Evolutionary conservation across 2,888 invertebrate genomes (phyloP).

Genomic region (Tuberolachnus salignus): DNA sequence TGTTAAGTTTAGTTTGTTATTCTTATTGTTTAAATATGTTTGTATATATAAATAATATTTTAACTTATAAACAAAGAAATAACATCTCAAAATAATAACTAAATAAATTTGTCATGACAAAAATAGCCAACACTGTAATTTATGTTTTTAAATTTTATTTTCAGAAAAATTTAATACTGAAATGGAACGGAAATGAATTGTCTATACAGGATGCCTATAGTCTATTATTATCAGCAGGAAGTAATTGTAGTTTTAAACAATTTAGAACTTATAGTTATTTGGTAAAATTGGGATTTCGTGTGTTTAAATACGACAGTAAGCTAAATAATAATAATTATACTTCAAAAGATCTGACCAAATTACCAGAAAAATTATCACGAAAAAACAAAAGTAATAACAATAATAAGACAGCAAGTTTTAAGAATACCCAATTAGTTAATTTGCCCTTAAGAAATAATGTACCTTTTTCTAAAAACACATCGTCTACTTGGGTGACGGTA

Average conservation of each 20-base stretch:
- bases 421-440: neutral
- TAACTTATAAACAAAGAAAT: neutral
- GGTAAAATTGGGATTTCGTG: constrained; percentile 67
- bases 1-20: no score
- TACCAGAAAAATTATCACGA: neutral
- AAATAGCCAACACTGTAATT: neutral
- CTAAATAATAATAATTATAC: neutral
- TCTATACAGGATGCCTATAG: constrained; percentile 70
- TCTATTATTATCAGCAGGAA: constrained; percentile 63
- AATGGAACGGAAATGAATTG: constrained; percentile 31
- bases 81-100: neutral
- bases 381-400: neutral
- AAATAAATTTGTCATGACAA: no score
- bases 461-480: constrained; percentile 1
- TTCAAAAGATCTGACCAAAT: constrained; percentile 1
- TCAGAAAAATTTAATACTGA: constrained; percentile 38
- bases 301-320: constrained; percentile 64
- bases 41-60: neutral
- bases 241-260: constrained; percentile 64
- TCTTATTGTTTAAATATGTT: no score
- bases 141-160: constrained; percentile 12
- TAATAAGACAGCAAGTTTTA: neutral
- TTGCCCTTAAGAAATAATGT: neutral
- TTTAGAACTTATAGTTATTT: constrained; percentile 70
- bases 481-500: neutral